Evolutionary conservation across 2,797 vertebrate genomes (phyloP), one percentile per base, ranked within the genome.

Genomic region (Mergus octosetaceus): DNA sequence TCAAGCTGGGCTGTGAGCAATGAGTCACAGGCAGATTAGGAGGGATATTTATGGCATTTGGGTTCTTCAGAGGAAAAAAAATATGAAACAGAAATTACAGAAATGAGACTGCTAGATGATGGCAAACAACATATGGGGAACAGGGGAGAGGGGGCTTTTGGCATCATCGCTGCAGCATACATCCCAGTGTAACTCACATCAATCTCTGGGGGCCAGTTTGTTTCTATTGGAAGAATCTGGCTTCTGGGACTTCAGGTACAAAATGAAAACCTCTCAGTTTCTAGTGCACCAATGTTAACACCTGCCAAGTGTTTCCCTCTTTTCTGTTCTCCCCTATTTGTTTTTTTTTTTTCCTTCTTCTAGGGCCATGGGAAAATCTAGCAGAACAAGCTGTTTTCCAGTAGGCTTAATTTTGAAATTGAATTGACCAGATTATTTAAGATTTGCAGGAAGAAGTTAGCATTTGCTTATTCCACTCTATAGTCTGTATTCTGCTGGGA

Each of bases 221-320:
- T 75, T 95, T 89, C 89, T 91, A 43, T 56, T 57, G 84, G 54
- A 84, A 93, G 68, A 90, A 94, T 79, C 66, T 92, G 81, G 64
- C 89, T 77, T 84, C 80, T 89, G 92, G 85, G 93, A 83, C 78
- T 92, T 41, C 10, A 58, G 43, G 69, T 78, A 93, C 34, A 84
- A 83, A 93, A 96, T 84, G 54, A 95, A 94, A 96, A 96, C 18
- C 24, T 86, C 65, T 89, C 86, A 60, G 41, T 96, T 93, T 87
- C 68, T 61, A 86, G 22, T 93, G 66, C 39, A 64, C 39, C 41
- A 69, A 6, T n/a, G 56, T 49, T 39, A 83, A 66, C 25, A 36
- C 45, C 82, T 89, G 70, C 76, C 71, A 91, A 72, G 43, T 20
- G 19, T 74, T 90, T 96, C 64, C 34, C 32, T 81, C 45, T 83